Evolutionary conservation across 2,797 vertebrate genomes (phyloP), one percentile per base, ranked within the genome.

Genomic region (Centropyge bicolor): DNA sequence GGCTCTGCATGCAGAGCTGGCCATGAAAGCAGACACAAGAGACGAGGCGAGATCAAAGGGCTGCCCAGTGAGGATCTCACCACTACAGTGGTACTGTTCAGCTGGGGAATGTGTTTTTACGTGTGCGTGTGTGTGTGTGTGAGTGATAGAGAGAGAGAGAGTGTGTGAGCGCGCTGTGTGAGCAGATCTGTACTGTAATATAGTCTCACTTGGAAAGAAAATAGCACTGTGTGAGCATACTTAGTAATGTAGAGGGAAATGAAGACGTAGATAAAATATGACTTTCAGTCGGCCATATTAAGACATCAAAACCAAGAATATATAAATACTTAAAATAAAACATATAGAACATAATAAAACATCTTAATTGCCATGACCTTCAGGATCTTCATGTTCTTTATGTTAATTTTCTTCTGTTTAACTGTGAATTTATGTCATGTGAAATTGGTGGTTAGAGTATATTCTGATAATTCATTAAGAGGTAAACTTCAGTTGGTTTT

Each of bases 21-120:
- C 87, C 84, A 88, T 89, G 87, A 93, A 89, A 92, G 88, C 82
- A 81, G 87, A 90, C 83, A 91, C 86, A 87, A 83, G 91, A 92
- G 86, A 86, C 59, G 76, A 77, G 61, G 75, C 13, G 27, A 88
- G 91, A 93, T 94, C 92, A 94, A 93, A 94, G 89, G 63, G 80
- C 80, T 76, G 81, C 86, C 93, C 90, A 38, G 88, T 62, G 80
- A 91, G 86, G 78, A 90, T 86, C 86, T 86, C 80, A 64, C 81
- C 74, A 54, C 88, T 90, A 87, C 91, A 88, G 84, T 80, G 84
- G 85, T 74, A 82, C 86, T 77, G 85, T 88, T 85, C 85, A 83
- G 76, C 81, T 78, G 72, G 76, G 86, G 85, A 86, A 86, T 84
- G 86, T 87, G 85, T 66, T 80, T 79, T 36, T 64, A 11, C 76